Evolutionary conservation across 2,888 invertebrate species (phyloP).

Genomic region (Parnassius apollo): DNA sequence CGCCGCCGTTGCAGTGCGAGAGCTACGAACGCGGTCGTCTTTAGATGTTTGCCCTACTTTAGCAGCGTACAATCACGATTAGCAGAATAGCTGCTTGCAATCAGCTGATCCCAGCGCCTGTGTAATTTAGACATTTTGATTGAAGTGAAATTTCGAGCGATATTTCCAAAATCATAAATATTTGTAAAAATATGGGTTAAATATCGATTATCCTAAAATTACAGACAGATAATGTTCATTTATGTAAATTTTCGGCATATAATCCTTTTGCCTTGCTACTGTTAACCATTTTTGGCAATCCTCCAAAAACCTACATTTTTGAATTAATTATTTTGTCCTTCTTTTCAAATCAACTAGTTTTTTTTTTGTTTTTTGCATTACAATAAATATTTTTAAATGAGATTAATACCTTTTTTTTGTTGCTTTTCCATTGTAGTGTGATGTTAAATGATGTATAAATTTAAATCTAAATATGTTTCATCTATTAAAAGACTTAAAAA

Average conservation of each 20-base stretch:
- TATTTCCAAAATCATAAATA: conserved; percentile 6
- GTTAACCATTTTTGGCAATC: conserved; percentile 7
- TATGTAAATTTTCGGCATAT: too few relatives aligned
- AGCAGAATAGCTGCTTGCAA: conserved; percentile 76
- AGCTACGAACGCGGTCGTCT: conserved; percentile 55
- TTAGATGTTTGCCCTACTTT: conserved; percentile 78
- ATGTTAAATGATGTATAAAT: too few relatives aligned
- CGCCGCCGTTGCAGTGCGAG: conserved; percentile 54
- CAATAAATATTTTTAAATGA: too few relatives aligned
- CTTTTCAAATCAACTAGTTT: too few relatives aligned
- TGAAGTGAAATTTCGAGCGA: too few relatives aligned
- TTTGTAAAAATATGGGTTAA: neutral
- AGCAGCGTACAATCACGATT: conserved; percentile 59
- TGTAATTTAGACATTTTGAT: neutral
- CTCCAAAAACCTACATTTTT: conserved; percentile 10
- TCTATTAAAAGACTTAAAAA: too few relatives aligned
- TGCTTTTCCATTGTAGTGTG: too few relatives aligned
- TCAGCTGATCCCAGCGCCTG: conserved; percentile 70
- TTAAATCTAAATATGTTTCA: too few relatives aligned
- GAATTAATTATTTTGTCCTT: neutral
- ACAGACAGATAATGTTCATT: too few relatives aligned
- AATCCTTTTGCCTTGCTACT: neutral
- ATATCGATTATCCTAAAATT: too few relatives aligned
- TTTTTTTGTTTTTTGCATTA: too few relatives aligned
- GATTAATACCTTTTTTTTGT: too few relatives aligned